These are phyloP conservation scores for Sabatieria punctata DNA, from an alignment of 2,888 invertebrate genomes.

Conservation along the genomic window DNA sequence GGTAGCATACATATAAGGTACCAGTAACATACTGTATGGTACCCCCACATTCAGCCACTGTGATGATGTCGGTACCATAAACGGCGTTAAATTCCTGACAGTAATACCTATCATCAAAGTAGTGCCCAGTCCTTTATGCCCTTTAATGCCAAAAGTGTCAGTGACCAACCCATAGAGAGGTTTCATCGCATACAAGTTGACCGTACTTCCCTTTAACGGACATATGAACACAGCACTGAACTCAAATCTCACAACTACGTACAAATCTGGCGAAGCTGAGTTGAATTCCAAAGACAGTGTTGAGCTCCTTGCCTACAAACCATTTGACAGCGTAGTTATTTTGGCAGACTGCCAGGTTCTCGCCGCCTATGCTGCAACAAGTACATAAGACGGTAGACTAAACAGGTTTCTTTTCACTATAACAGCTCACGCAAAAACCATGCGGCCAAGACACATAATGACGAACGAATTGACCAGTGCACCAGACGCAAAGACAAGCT, in stretches of 20 bases:
- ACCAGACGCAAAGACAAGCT: conserved; percentile 63
- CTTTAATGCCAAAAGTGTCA: conserved; percentile 42
- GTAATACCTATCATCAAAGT: conserved; percentile 54
- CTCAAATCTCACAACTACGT: too few relatives aligned
- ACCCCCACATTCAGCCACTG: too few relatives aligned
- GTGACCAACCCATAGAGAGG: conserved; percentile 61
- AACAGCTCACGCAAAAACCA: conserved; percentile 72
- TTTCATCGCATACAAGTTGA: conserved; percentile 77
- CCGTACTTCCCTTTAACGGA: conserved; percentile 56
- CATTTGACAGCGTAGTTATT: conserved; percentile 92
- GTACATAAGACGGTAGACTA: too few relatives aligned
- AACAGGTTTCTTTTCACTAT: too few relatives aligned
- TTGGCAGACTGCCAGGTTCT: conserved; percentile 85
- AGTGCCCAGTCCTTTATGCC: conserved; percentile 53
- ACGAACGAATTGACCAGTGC: conserved; percentile 58
- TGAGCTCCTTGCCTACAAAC: conserved; percentile 92
- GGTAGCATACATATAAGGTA: too few relatives aligned
- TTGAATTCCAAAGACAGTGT: conserved; percentile 93
- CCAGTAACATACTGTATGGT: too few relatives aligned
- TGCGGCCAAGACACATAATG: conserved; percentile 77
- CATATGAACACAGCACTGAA: too few relatives aligned
- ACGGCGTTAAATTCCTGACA: too few relatives aligned
- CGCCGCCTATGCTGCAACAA: conserved; percentile 66
- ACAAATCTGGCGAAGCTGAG: conserved; percentile 73
- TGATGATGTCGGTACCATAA: too few relatives aligned